These are phyloP conservation scores for Hemicentrotus pulcherrimus DNA, from an alignment of 35 echinoderm and acorn worm species.

Conservation along the genomic window DNA sequence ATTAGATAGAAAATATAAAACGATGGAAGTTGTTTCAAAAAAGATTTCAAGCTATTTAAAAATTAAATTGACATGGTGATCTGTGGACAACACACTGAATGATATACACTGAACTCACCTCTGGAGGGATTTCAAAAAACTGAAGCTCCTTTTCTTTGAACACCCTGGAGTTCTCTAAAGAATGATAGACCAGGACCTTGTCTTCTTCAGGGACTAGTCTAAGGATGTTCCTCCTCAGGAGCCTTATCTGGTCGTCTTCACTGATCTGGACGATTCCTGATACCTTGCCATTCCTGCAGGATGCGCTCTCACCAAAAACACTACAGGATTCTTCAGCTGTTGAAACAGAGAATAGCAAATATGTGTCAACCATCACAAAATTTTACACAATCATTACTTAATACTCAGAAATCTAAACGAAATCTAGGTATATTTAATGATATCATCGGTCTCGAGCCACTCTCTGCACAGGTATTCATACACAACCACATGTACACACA, in stretches of 20 bases:
- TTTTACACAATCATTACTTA: no score
- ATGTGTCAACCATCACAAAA: neutral
- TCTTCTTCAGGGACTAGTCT: slow-evolving; percentile 78
- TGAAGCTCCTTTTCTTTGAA: slow-evolving; percentile 84
- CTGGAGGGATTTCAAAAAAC: slow-evolving; percentile 81
- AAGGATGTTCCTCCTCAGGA: slow-evolving; percentile 69
- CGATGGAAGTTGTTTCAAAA: no score
- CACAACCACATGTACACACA: no score
- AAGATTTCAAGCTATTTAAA: no score
- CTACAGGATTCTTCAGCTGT: slow-evolving; percentile 78
- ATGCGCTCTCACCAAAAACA: slow-evolving; percentile 59
- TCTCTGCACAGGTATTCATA: no score
- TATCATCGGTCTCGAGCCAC: no score
- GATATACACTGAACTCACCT: slow-evolving; percentile 72
- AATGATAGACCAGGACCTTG: slow-evolving; percentile 78
- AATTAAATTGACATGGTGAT: no score
- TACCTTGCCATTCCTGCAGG: slow-evolving; percentile 64
- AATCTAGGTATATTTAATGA: no score
- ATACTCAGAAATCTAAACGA: no score
- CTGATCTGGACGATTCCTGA: slow-evolving; percentile 50
- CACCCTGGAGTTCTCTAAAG: slow-evolving; percentile 81
- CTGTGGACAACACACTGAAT: no score
- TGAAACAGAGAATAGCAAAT: neutral
- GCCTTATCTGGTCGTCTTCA: slow-evolving; percentile 63
- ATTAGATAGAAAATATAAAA: no score